A percentile compares a stretch with the other conserved stretches of the same genome.
Conservation (phyloP, 2,888 invertebrate genomes). For the Dryobotodes eremita region DNA sequence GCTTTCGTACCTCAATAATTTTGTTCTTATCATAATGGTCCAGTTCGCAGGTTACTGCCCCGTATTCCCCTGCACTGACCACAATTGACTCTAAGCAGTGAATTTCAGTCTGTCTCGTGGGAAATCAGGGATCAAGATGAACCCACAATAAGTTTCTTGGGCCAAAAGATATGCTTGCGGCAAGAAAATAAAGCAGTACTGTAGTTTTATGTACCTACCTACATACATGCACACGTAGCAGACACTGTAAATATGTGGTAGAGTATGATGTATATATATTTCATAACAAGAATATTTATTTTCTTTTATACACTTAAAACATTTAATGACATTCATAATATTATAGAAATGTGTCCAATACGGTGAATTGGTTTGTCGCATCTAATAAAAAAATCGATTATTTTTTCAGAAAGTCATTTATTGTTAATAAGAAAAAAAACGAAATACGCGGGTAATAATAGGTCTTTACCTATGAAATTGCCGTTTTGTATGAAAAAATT, state of each 20-base stretch:
- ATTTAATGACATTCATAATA: background rate
- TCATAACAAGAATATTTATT: background rate
- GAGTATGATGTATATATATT: background rate
- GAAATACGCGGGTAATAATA: no score
- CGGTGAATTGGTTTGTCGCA: background rate
- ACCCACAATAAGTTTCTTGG: conserved; percentile 71
- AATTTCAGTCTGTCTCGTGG: conserved; percentile 71
- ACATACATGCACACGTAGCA: conserved; percentile 31
- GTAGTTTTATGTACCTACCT: conserved; percentile 47
- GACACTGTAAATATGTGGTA: conserved; percentile 1
- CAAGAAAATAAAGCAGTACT: conserved; percentile 62
- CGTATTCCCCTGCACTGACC: conserved; percentile 70
- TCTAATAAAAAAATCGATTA: background rate
- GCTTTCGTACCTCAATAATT: conserved; percentile 27
- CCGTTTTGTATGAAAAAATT: no score
- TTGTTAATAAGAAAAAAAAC: background rate
- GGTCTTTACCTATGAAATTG: no score
- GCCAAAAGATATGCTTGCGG: conserved; percentile 69
- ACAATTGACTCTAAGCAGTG: conserved; percentile 74
- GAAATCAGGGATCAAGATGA: conserved; percentile 74
- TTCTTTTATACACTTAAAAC: background rate
- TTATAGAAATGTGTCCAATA: background rate
- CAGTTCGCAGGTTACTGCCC: conserved; percentile 38
- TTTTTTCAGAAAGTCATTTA: background rate
- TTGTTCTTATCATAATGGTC: conserved; percentile 24